phyloP scores from a whole-genome alignment of 1,140 invertebrate genomes.

The Ditylenchus dipsaci region DNA sequence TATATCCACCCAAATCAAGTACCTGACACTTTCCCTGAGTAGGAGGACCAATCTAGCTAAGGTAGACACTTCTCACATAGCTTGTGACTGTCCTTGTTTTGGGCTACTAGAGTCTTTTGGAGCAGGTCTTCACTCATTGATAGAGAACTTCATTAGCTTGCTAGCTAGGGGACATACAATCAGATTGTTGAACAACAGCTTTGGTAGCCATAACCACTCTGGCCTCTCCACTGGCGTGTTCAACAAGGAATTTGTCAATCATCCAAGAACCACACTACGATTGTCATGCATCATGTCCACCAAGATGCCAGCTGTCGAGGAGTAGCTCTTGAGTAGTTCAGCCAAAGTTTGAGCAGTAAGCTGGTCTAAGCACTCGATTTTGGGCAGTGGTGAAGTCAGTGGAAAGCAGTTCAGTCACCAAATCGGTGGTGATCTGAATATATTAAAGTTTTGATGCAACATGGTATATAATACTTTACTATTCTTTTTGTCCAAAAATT shows the following conservation, averaged over 20 bases:
- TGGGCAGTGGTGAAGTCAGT: background rate
- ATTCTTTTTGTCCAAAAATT: no score
- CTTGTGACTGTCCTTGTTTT: background rate
- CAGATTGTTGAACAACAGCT: constrained; percentile 21
- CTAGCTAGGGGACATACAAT: constrained; percentile 1
- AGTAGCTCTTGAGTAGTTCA: constrained; percentile 24
- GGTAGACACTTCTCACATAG: constrained; percentile 1
- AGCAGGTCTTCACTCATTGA: constrained; percentile 28
- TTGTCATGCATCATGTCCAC: constrained; percentile 11
- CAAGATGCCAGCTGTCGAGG: constrained; percentile 6
- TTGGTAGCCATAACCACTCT: constrained; percentile 17
- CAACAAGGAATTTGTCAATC: constrained; percentile 30
- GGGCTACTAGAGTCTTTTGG: background rate
- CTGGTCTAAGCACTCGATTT: background rate
- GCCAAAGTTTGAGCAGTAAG: constrained; percentile 21
- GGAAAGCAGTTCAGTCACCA: constrained; percentile 9
- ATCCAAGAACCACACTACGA: constrained; percentile 14
- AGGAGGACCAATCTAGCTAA: constrained; percentile 8
- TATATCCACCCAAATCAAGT: background rate
- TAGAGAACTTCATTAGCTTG: constrained; percentile 12
- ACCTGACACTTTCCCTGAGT: constrained; percentile 6
- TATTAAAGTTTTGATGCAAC: background rate
- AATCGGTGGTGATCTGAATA: constrained; percentile 5
- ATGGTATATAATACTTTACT: no score
- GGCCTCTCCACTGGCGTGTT: constrained; percentile 6